These are phyloP conservation scores for Trichonephila clavipes DNA, from an alignment of 1,140 invertebrate genomes.

Conservation along the genomic window DNA sequence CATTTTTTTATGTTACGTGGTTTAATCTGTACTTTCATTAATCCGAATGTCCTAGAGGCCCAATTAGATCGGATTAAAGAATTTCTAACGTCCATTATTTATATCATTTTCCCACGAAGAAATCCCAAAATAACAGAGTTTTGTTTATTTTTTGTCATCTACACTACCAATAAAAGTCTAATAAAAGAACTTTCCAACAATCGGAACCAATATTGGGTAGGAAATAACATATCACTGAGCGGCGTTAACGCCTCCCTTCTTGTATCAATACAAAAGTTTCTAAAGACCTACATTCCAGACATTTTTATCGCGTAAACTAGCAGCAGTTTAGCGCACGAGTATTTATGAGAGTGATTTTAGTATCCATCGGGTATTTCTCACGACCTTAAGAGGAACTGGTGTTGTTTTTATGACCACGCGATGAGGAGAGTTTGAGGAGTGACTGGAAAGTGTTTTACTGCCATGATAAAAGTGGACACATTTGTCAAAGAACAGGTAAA, in stretches of 20 bases:
- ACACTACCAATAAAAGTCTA: neutral
- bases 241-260: neutral
- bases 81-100: no score
- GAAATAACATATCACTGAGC: constrained; percentile 5
- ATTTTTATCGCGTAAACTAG: constrained; percentile 12
- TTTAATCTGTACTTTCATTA: no score
- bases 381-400: neutral
- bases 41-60: no score
- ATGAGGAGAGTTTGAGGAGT: neutral
- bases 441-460: constrained; percentile 10
- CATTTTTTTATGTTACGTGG: no score
- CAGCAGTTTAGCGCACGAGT: neutral
- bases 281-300: neutral
- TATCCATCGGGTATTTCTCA: neutral
- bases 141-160: no score
- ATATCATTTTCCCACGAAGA: no score
- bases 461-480: neutral
- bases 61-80: no score
- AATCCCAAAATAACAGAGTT: no score
- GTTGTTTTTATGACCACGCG: neutral
- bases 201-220: neutral
- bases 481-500: neutral
- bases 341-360: neutral
- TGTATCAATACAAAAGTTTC: no score
- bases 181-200: neutral